Evolutionary conservation across 1,140 invertebrate species (phyloP), one percentile per base, ranked within the genome.

Genomic region (Brachionus rubens): DNA sequence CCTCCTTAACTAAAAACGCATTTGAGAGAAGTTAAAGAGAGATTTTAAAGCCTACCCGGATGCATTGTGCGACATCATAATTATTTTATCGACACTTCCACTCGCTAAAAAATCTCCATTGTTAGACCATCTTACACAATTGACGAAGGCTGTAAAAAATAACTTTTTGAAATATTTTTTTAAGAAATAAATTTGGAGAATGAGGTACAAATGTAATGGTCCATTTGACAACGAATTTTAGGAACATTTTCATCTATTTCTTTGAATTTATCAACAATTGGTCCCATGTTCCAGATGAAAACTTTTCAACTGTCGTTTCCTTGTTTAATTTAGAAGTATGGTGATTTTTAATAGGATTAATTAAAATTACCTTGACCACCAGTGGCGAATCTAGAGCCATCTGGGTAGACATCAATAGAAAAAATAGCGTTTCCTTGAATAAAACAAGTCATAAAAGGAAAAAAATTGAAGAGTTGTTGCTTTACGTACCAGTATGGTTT

Each of bases 351-450:
- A 28, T 40, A 26, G 3, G 36, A 40, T 21, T 21, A 47, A 26
- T 28, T 52, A 50, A 47, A 79, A 77, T 84, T 86, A 85, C 93
- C 93, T 88, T 96, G 93, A 0, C 94, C 94, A 41, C 94, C 94
- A 40, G 94, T 96, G 3, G 92, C 83, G 80, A 83, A 82, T 76
- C 83, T 78, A 14, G 82, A 82, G 21, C 92, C 93, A 88, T 95
- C 91, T 19, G 95, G 94, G 88, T 98, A 95, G 79, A 98, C 92
- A 86, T 98, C 94, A 80, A 98, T 89, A 21, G 94, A 96, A 87
- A 95, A 98, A 85, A 98, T 97, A 77, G 94, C 91, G 33, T 65
- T 76, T 68, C 76, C 36, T 16, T 76, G 52, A 36, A 59, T 36
- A 40, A 59, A 40, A 33, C 62, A 52, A 79, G 72, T n/a, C 40